Percentiles rank a stretch among this genome's conserved stretches.
Conservation (phyloP, 2,888 invertebrate species). For the Synergus itoensis region DNA sequence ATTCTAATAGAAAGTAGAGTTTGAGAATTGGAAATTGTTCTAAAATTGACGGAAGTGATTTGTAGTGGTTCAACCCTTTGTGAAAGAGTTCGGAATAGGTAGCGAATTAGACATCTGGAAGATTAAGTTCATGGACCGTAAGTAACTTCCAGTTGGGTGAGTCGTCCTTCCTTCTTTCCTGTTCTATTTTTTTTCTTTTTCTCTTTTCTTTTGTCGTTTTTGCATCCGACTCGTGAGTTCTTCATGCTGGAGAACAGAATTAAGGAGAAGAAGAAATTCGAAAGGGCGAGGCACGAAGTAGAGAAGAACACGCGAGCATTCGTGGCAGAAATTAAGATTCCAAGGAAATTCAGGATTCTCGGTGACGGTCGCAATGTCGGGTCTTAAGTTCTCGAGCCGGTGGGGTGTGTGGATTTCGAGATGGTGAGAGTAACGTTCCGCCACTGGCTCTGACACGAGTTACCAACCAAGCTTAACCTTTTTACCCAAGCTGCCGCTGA, state of each 20-base stretch:
- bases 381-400: constrained; percentile 58
- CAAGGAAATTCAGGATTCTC: constrained; percentile 53
- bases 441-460: constrained; percentile 59
- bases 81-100: background rate
- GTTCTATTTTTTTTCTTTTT: background rate
- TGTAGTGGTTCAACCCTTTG: background rate
- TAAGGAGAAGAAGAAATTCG: constrained; percentile 23
- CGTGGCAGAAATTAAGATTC: constrained; percentile 67
- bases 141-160: constrained; percentile 28
- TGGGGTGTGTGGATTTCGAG: constrained; percentile 51
- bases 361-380: constrained; percentile 49
- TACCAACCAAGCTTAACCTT: constrained; percentile 67
- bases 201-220: background rate
- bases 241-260: constrained; percentile 40
- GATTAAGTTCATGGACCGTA: constrained; percentile 15
- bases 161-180: constrained; percentile 6
- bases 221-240: constrained; percentile 38
- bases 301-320: constrained; percentile 48
- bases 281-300: constrained; percentile 21
- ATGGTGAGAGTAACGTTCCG: constrained; percentile 68
- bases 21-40: too few species aligned
- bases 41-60: too few species aligned
- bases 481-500: constrained; percentile 75
- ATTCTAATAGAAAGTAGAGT: too few species aligned
- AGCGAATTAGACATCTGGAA: constrained; percentile 11